Conservation (phyloP, 2,113 vertebrate genomes). For the Ameiurus melas region DNA sequence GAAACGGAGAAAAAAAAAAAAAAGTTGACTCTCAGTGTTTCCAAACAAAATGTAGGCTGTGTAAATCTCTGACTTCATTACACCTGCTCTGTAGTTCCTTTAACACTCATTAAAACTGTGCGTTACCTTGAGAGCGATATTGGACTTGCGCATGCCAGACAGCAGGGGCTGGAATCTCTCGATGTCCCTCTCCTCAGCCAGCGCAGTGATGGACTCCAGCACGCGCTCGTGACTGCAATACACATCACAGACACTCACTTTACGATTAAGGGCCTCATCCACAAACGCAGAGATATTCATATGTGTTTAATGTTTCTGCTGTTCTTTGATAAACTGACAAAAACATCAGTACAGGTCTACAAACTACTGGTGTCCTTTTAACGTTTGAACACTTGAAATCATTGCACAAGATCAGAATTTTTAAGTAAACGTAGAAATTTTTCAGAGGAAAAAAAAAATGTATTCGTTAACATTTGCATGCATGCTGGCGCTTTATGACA, state of each 20-base stretch:
- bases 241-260: slow-evolving; percentile 11
- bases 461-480: background rate
- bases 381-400: background rate
- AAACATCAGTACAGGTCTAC: background rate
- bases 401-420: background rate
- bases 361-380: background rate
- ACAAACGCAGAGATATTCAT: background rate
- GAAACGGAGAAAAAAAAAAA: background rate
- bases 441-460: background rate
- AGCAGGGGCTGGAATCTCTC: slow-evolving; percentile 86
- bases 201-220: slow-evolving; percentile 83
- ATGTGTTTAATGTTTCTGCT: background rate
- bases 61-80: background rate
- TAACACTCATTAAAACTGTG: background rate
- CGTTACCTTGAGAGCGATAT: slow-evolving; percentile 79
- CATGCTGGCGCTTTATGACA: background rate
- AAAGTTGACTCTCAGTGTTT: background rate
- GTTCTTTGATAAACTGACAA: background rate
- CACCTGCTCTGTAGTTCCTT: background rate
- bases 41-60: background rate
- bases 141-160: slow-evolving; percentile 75
- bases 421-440: background rate
- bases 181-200: slow-evolving; percentile 80
- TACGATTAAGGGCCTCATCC: background rate
- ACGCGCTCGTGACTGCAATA: slow-evolving; percentile 76